These are phyloP conservation scores for Oxyura jamaicensis DNA, from an alignment of 2,113 vertebrate genomes.

Conservation along the genomic window DNA sequence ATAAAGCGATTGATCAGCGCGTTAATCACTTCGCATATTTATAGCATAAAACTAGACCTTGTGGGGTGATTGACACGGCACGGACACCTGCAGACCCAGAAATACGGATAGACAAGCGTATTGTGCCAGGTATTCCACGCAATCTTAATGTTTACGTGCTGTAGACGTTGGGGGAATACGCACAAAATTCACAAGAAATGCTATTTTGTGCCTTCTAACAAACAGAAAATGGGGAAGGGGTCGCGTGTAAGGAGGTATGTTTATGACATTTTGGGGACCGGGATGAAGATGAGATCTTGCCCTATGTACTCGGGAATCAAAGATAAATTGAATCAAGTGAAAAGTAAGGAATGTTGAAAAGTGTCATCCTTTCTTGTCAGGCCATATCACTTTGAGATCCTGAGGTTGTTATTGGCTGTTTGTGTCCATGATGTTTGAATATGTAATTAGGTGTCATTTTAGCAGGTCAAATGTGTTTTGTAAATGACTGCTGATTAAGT, in stretches of 20 bases:
- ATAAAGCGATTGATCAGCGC: not conserved
- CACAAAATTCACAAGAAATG: not conserved
- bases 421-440: slow-evolving; percentile 74
- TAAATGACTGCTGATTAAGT: slow-evolving; percentile 61
- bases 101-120: not conserved
- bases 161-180: not conserved
- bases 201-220: not conserved
- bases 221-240: not conserved
- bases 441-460: slow-evolving; percentile 76
- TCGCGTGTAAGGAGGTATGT: not conserved
- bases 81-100: slow-evolving; percentile 22
- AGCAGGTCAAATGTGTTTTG: slow-evolving; percentile 69
- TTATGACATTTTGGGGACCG: not conserved
- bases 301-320: not conserved
- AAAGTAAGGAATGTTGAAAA: slow-evolving; percentile 35
- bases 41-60: not conserved
- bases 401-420: slow-evolving; percentile 73
- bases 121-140: not conserved
- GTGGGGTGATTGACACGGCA: not conserved
- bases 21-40: slow-evolving; percentile 27
- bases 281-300: slow-evolving; percentile 3
- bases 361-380: slow-evolving; percentile 61
- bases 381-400: slow-evolving; percentile 52
- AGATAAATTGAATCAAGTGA: slow-evolving; percentile 20
- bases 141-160: not conserved